These are phyloP conservation scores for Tachina fera DNA, from an alignment of 2,888 invertebrate species.

Conservation along the genomic window DNA sequence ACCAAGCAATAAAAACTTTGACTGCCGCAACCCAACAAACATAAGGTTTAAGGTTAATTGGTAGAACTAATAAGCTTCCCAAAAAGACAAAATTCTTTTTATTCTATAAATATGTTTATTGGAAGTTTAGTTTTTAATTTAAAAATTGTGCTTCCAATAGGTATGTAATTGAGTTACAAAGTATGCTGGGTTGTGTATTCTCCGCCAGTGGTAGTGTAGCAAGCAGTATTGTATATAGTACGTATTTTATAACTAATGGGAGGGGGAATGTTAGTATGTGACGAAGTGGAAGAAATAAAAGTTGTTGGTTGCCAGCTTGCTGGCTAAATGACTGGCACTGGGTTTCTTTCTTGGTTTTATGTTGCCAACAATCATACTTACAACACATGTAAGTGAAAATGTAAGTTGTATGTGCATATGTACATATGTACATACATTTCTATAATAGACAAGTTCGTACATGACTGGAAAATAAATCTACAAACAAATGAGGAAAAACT, in stretches of 20 bases:
- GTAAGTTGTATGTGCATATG: background rate
- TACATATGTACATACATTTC: background rate
- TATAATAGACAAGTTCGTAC: constrained; percentile 36
- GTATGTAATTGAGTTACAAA: background rate
- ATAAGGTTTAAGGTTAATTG: background rate
- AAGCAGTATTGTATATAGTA: background rate
- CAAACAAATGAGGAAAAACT: constrained; percentile 27
- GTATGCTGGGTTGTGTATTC: constrained; percentile 28
- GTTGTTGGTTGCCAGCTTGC: constrained; percentile 54
- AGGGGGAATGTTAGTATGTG: constrained; percentile 18
- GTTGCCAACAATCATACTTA: constrained; percentile 35
- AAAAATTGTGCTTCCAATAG: background rate
- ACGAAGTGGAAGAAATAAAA: constrained; percentile 44
- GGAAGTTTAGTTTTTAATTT: too few relatives aligned
- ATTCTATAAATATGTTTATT: too few relatives aligned
- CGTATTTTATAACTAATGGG: background rate
- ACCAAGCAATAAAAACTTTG: constrained; percentile 48
- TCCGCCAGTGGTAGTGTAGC: background rate
- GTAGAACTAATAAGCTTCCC: too few relatives aligned
- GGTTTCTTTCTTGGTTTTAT: constrained; percentile 34
- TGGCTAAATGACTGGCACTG: constrained; percentile 13
- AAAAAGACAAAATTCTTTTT: too few relatives aligned
- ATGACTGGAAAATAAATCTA: constrained; percentile 45
- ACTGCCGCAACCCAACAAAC: constrained; percentile 20
- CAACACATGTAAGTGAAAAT: constrained; percentile 5